Evolutionary conservation across 2,797 vertebrate genomes (phyloP).

Genomic region (Hylomyscus alleni): DNA sequence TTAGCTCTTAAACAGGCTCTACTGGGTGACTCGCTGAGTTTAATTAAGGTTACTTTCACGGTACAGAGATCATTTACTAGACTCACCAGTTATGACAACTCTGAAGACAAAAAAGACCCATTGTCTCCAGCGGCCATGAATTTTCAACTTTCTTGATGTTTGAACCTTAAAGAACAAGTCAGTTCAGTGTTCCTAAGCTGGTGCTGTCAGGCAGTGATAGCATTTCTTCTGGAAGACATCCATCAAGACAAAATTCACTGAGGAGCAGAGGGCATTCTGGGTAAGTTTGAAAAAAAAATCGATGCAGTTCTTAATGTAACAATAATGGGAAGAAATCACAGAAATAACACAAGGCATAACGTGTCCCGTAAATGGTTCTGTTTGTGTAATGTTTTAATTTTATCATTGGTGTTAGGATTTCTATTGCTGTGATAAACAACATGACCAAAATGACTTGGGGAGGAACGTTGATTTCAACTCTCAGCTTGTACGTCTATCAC

Average conservation of each 20-base stretch:
- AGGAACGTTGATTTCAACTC: background rate
- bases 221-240: slow-evolving; percentile 35
- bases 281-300: background rate
- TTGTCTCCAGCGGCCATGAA: background rate
- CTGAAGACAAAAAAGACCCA: background rate
- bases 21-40: background rate
- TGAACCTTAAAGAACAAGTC: slow-evolving; percentile 52
- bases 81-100: background rate
- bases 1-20: background rate
- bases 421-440: background rate
- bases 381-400: slow-evolving; percentile 23
- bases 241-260: background rate
- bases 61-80: background rate
- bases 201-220: background rate
- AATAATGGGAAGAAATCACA: background rate
- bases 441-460: background rate
- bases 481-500: background rate
- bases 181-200: background rate
- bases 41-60: background rate
- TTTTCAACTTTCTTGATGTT: slow-evolving; percentile 18
- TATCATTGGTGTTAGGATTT: background rate
- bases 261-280: background rate
- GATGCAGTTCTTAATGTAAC: background rate
- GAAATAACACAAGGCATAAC: background rate
- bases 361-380: background rate